Percentiles rank a stretch among this genome's conserved stretches.
Evolutionary conservation across 2,113 vertebrate genomes (phyloP).

Genomic region (Microtus montanus): DNA sequence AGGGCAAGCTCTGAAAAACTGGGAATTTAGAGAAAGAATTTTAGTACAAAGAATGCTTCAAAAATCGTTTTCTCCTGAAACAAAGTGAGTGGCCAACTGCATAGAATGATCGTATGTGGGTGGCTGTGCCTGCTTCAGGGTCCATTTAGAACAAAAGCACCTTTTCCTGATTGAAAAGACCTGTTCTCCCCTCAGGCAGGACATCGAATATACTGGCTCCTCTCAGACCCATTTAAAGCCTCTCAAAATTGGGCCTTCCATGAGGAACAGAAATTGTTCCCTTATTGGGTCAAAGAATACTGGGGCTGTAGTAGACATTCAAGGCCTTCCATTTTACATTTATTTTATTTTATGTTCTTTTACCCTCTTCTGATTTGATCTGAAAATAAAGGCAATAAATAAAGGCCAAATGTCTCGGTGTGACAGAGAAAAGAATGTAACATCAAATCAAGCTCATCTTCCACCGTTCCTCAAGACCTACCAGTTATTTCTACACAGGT

Average conservation of each 20-base stretch:
- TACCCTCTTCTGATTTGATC: not conserved
- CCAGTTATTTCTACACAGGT: not conserved
- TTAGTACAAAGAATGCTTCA: slow-evolving; percentile 57
- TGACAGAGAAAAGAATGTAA: not conserved
- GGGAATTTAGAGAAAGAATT: slow-evolving; percentile 57
- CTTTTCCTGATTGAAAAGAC: slow-evolving; percentile 56
- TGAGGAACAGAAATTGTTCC: not conserved
- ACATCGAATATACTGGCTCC: not conserved
- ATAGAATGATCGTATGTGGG: not conserved
- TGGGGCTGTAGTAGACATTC: not conserved
- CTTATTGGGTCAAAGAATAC: slow-evolving; percentile 46
- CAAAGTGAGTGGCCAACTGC: slow-evolving; percentile 42
- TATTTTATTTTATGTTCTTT: not conserved
- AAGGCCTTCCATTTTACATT: slow-evolving; percentile 42
- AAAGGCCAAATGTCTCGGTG: not conserved
- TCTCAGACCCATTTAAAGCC: slow-evolving; percentile 53
- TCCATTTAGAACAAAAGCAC: slow-evolving; percentile 9
- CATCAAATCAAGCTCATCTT: not conserved
- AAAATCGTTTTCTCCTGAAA: slow-evolving; percentile 64
- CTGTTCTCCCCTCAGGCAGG: not conserved
- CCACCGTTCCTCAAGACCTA: not conserved
- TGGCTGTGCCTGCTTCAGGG: not conserved
- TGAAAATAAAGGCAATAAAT: slow-evolving; percentile 24
- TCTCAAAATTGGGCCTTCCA: slow-evolving; percentile 34
- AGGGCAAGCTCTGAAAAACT: slow-evolving; percentile 71